phyloP scores from a whole-genome alignment of 2,888 invertebrate genomes.

The Orgyia antiqua region DNA sequence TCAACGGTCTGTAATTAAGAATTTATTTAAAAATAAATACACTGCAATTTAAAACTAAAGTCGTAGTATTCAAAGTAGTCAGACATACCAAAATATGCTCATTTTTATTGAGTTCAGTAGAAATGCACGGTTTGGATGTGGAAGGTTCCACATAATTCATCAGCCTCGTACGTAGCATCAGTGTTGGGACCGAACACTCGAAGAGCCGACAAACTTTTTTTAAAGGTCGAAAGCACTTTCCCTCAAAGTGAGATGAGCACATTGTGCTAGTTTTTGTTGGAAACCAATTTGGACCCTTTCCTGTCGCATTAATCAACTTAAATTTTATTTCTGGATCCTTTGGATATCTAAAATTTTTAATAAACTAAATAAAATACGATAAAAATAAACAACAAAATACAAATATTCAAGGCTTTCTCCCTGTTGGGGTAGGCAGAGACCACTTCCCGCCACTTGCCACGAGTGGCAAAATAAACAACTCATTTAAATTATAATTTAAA shows the following conservation, averaged over 20 bases:
- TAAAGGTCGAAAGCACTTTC: background rate
- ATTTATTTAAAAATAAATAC: too few relatives aligned
- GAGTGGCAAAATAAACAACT: background rate
- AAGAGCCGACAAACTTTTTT: constrained; percentile 2
- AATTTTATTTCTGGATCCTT: constrained; percentile 1
- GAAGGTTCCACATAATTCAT: background rate
- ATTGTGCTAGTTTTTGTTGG: constrained; percentile 1
- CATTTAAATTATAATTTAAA: background rate
- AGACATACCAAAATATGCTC: background rate
- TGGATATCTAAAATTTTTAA: background rate
- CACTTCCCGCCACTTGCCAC: too few relatives aligned
- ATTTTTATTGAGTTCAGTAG: background rate
- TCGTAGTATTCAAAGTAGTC: too few relatives aligned
- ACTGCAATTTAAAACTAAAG: too few relatives aligned
- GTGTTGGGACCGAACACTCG: constrained; percentile 1
- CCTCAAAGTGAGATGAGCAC: constrained; percentile 3
- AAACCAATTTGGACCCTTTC: constrained; percentile 3
- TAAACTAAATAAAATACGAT: background rate
- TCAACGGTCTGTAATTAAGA: too few relatives aligned
- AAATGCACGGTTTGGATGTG: constrained; percentile 1
- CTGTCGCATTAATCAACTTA: constrained; percentile 6
- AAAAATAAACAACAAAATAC: background rate
- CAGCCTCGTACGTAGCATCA: background rate
- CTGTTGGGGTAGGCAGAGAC: too few relatives aligned
- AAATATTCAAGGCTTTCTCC: background rate